phyloP scores from a whole-genome alignment of 1,140 invertebrate species.

The Stegodyphus mimosarum region DNA sequence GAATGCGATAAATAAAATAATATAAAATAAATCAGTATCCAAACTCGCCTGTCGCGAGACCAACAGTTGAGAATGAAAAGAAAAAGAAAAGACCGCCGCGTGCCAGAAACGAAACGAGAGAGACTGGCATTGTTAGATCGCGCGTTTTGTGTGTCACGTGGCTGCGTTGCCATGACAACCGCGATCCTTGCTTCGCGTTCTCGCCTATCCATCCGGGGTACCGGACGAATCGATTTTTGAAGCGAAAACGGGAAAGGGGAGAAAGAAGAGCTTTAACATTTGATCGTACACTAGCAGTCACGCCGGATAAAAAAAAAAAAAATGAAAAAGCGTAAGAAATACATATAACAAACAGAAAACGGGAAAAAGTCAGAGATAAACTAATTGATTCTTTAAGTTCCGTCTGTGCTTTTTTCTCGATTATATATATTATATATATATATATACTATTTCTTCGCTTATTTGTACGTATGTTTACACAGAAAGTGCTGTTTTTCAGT shows the following conservation, averaged over 20 bases:
- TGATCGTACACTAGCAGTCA: not conserved
- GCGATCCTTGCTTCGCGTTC: constrained; percentile 23
- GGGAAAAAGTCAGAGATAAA: constrained; percentile 5
- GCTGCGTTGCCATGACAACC: constrained; percentile 26
- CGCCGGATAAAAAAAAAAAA: not conserved
- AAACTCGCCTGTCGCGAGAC: not conserved
- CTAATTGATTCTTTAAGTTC: constrained; percentile 45
- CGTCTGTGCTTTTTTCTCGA: not conserved
- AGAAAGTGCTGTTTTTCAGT: too few relatives aligned
- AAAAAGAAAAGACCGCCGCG: not conserved
- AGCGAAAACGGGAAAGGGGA: not conserved
- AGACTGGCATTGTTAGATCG: constrained; percentile 1
- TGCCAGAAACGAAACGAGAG: not conserved
- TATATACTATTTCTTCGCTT: too few relatives aligned
- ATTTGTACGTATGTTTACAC: too few relatives aligned
- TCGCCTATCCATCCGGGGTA: not conserved
- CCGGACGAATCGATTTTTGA: constrained; percentile 40
- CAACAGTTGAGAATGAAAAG: not conserved
- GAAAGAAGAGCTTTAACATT: not conserved
- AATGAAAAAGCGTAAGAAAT: not conserved
- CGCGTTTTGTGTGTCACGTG: constrained; percentile 37
- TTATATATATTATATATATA: too few relatives aligned
- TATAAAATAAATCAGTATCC: not conserved
- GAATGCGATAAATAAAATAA: too few relatives aligned
- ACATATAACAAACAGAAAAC: constrained; percentile 31